Percentiles rank a stretch among this genome's conserved stretches.
Evolutionary conservation across 1,140 invertebrate species (phyloP).

Genomic region (Drosophila sucinea): DNA sequence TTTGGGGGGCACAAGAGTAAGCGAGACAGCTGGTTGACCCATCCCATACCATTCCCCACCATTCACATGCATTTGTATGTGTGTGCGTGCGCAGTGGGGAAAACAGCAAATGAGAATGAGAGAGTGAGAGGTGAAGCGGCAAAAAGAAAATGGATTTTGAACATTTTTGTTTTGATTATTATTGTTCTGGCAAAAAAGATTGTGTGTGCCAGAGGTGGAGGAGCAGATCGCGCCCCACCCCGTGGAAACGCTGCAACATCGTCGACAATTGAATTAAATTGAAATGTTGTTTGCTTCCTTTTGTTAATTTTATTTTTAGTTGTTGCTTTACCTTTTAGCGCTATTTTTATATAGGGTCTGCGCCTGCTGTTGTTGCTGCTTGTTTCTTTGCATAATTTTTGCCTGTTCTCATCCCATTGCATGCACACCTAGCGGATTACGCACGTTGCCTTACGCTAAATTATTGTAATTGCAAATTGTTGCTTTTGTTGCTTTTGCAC

Average conservation of each 20-base stretch:
- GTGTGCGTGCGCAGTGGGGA: slow-evolving; percentile 38
- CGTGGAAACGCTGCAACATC: slow-evolving; percentile 55
- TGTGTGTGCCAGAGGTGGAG: slow-evolving; percentile 35
- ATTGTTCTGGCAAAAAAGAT: slow-evolving; percentile 56
- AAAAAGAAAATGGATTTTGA: slow-evolving; percentile 80
- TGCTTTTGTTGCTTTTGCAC: slow-evolving; percentile 30
- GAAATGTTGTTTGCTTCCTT: slow-evolving; percentile 52
- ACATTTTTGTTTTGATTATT: slow-evolving; percentile 82
- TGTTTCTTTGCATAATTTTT: slow-evolving; percentile 74
- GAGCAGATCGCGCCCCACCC: slow-evolving; percentile 18
- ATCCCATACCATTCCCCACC: slow-evolving; percentile 23
- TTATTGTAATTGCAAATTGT: slow-evolving; percentile 35
- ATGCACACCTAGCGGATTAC: slow-evolving; percentile 38
- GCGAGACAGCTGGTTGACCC: slow-evolving; percentile 68
- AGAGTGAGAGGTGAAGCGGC: slow-evolving; percentile 60
- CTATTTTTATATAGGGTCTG: slow-evolving; percentile 67
- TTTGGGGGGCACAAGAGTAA: slow-evolving; percentile 60
- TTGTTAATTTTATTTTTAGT: slow-evolving; percentile 44
- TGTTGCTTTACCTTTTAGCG: slow-evolving; percentile 58
- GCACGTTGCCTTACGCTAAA: slow-evolving; percentile 42
- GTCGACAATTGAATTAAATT: slow-evolving; percentile 74
- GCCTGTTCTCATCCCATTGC: slow-evolving; percentile 14
- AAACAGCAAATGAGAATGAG: slow-evolving; percentile 65
- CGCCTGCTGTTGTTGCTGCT: slow-evolving; percentile 55
- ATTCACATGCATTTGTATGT: slow-evolving; percentile 6